Evolutionary conservation across 2,113 vertebrate species (phyloP), one percentile per base, ranked within the genome.

Genomic region (Meleagris gallopavo): DNA sequence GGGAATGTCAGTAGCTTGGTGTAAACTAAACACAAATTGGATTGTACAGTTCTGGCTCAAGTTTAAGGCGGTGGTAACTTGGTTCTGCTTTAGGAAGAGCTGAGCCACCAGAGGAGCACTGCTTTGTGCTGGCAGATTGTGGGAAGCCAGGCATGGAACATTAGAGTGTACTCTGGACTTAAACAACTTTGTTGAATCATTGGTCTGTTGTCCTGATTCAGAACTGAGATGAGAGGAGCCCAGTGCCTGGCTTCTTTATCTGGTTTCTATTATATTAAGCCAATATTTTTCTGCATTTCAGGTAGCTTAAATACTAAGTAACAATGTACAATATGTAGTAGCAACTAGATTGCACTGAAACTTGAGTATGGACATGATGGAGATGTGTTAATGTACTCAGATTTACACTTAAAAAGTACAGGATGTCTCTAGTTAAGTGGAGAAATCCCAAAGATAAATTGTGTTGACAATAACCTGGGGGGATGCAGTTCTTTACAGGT

Each of bases 1-100:
- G 93, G 94, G 86, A 93, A 91, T 41, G n/a, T 52, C 75, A 46
- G 74, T 64, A 90, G 82, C 41, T 77, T 65, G 32, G 34, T 88
- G 76, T 84, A 82, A 86, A 69, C 88, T 88, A 61, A 88, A 65
- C 57, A 13, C 29, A 60, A 90, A 70, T 69, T 90, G 87, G 88
- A 92, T 79, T 66, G 73, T n/a, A 1, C 25, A 65, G 73, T 22
- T 54, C 34, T 93, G 69, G 79, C 86, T 91, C 34, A 32, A 43
- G 57, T 66, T 88, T 55, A 64, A 75, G 79, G 76, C 69, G 19
- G 1, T 19, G 69, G 41, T 80, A 41, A 34, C 8, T 87, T 34
- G 32, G 60, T 46, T 86, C 41, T 83, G 88, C 71, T 66, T 76
- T n/a, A 76, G 17, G 14, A 30, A 61, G 48, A 58, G 55, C 55